phyloP scores from a whole-genome alignment of 2,888 invertebrate species.

The Bhutanitis thaidina region DNA sequence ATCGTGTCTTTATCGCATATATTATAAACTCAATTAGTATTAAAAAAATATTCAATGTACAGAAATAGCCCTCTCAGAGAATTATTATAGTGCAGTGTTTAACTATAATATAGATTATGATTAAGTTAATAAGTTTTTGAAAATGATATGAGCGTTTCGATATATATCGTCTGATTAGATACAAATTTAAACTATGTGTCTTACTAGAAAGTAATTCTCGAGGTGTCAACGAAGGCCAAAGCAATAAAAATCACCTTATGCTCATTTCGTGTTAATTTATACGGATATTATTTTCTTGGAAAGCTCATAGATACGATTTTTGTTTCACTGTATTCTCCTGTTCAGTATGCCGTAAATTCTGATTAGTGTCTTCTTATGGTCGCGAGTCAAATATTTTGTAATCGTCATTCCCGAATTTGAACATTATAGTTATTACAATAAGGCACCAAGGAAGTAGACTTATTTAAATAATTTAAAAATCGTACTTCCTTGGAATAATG shows the following conservation, averaged over 20 bases:
- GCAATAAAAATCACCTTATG: constrained; percentile 65
- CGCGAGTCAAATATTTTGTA: constrained; percentile 38
- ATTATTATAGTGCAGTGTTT: too few species aligned
- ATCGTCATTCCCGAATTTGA: constrained; percentile 31
- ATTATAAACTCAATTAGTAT: too few species aligned
- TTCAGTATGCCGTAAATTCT: constrained; percentile 58
- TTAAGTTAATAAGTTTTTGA: too few species aligned
- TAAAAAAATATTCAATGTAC: too few species aligned
- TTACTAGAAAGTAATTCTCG: constrained; percentile 50
- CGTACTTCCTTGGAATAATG: too few species aligned
- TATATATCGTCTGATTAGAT: too few species aligned
- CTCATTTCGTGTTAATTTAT: constrained; percentile 62
- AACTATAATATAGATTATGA: too few species aligned
- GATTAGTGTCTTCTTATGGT: constrained; percentile 49
- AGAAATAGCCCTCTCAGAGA: too few species aligned
- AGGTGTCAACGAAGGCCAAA: constrained; percentile 34
- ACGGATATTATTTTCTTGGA: constrained; percentile 47
- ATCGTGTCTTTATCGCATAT: too few species aligned
- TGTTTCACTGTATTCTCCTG: constrained; percentile 46
- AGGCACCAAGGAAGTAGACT: neutral
- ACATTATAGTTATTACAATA: neutral
- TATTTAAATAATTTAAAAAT: too few species aligned
- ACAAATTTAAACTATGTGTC: too few species aligned
- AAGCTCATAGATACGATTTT: constrained; percentile 48
- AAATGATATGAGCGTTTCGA: too few species aligned